A percentile compares a stretch with the other conserved stretches of the same genome.
Evolutionary conservation across 2,797 vertebrate species (phyloP).

Genomic region (Tragopan temminckii): DNA sequence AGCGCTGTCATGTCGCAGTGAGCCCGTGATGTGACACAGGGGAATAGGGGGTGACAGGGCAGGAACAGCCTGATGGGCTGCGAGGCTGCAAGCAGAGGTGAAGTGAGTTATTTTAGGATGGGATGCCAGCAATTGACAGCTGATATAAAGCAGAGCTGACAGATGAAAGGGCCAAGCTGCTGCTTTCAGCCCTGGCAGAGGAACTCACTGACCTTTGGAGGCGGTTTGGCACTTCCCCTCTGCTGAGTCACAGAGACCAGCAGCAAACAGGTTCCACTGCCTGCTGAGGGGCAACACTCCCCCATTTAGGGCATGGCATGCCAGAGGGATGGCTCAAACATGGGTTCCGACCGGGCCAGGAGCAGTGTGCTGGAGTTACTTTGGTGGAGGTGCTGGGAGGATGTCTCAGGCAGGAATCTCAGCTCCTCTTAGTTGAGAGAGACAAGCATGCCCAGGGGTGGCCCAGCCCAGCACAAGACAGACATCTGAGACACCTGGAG

Average conservation of each 20-base stretch:
- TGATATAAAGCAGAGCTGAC: constrained; percentile 37
- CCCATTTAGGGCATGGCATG: fast-evolving
- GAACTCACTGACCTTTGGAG: constrained; percentile 8
- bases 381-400: neutral
- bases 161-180: constrained; percentile 55
- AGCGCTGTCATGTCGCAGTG: neutral
- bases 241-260: neutral
- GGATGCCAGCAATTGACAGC: constrained; percentile 21
- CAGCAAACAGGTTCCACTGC: neutral
- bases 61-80: constrained; percentile 36
- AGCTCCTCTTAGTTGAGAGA: neutral
- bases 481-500: neutral
- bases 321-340: neutral
- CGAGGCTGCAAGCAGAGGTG: neutral
- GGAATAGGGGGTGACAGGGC: constrained; percentile 39
- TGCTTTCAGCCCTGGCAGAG: constrained; percentile 16
- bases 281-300: neutral
- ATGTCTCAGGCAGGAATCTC: neutral
- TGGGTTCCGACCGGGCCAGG: neutral
- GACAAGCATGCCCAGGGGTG: neutral
- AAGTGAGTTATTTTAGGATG: constrained; percentile 49
- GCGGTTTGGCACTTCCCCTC: neutral
- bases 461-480: neutral
- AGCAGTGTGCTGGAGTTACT: neutral
- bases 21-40: neutral